phyloP scores from a whole-genome alignment of 1,140 invertebrate species.

The Drosophila santomea region DNA sequence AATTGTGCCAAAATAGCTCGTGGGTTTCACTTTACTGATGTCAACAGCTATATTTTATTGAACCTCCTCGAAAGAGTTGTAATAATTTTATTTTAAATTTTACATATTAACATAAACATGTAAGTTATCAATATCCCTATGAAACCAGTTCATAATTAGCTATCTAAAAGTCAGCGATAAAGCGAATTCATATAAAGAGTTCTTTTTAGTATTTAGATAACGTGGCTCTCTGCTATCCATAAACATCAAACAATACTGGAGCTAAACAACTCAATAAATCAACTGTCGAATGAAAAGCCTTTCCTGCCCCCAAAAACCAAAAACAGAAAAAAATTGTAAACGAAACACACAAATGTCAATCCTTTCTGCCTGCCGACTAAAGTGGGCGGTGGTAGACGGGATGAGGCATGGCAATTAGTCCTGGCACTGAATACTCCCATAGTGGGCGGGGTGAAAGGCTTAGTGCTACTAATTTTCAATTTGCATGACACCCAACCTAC shows the following conservation, averaged over 20 bases:
- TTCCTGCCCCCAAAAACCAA: constrained; percentile 17
- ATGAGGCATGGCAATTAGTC: constrained; percentile 25
- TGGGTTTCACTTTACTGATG: too few species aligned
- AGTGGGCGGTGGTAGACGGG: not conserved
- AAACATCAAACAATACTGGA: constrained; percentile 13
- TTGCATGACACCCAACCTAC: constrained; percentile 62
- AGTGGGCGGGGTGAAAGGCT: constrained; percentile 18
- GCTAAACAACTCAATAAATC: constrained; percentile 69
- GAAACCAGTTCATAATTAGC: not conserved
- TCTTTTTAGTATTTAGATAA: too few species aligned
- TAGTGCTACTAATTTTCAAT: constrained; percentile 73
- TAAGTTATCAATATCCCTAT: too few species aligned
- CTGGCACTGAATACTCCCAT: not conserved
- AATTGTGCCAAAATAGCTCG: too few species aligned
- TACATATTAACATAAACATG: too few species aligned
- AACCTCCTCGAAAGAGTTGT: too few species aligned
- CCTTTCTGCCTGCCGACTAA: constrained; percentile 26
- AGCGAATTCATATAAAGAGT: too few species aligned
- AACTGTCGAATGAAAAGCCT: constrained; percentile 42
- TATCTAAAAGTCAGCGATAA: not conserved
- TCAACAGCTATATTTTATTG: too few species aligned
- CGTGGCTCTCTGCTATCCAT: not conserved
- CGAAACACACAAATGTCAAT: constrained; percentile 51
- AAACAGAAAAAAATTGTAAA: constrained; percentile 29
- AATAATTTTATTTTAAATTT: too few species aligned